These are phyloP conservation scores for Gyps fulvus DNA, from an alignment of 2,113 vertebrate genomes.

Conservation along the genomic window DNA sequence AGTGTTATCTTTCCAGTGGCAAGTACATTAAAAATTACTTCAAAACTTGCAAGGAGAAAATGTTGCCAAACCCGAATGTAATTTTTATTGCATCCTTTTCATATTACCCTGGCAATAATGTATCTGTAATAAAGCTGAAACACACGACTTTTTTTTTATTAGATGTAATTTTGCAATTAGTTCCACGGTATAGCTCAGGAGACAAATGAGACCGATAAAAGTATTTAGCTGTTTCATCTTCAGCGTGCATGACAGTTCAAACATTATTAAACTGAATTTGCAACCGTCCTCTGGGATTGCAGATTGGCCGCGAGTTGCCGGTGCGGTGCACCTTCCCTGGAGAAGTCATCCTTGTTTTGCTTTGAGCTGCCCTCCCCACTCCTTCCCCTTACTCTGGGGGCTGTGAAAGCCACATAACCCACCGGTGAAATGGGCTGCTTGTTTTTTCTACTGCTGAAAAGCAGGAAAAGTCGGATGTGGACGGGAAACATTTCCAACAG, in stretches of 20 bases:
- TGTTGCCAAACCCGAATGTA: neutral
- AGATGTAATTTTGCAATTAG: conserved; percentile 29
- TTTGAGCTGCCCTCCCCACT: neutral
- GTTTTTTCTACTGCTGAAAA: neutral
- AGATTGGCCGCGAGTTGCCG: fast-evolving
- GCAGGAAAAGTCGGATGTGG: neutral
- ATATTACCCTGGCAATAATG: neutral
- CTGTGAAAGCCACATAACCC: neutral
- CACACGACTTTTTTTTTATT: neutral
- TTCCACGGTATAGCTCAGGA: neutral
- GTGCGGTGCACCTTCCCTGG: neutral
- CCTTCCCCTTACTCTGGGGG: neutral
- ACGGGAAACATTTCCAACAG: neutral
- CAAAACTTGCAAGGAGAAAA: neutral
- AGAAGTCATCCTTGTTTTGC: neutral
- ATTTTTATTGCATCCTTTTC: neutral
- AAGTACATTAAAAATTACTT: conserved; percentile 6
- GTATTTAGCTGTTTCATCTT: neutral
- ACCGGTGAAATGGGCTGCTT: neutral
- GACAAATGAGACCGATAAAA: neutral
- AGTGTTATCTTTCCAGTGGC: neutral
- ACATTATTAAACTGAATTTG: neutral
- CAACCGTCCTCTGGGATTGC: neutral
- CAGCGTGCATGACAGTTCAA: neutral
- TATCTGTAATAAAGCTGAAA: neutral